Base-by-base conservation (phyloP, 64 coral and sea anemone species). In the Dendronephthya gigantea region DNA sequence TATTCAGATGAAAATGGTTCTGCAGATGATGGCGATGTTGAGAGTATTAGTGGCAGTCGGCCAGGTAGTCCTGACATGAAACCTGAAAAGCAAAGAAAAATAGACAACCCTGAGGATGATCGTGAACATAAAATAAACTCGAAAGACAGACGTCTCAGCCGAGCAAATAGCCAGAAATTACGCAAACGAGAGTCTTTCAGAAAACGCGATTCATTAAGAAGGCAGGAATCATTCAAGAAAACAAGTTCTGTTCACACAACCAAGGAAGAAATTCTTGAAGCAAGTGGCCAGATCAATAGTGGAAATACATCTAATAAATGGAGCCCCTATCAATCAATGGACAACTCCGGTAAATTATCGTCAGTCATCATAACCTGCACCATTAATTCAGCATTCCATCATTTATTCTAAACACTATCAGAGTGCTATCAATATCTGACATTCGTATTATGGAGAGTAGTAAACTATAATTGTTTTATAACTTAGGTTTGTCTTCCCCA, bases 1-100 rank as follows among this genome's bases (percentile, higher is more conserved):
- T 88, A 89, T 68, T 93, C 94, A 84, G 94, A 97, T 40, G 91
- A 97, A 48, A 55, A 90, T 15, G 90, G 89, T 52, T 97, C 94
- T 81, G 91, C 86, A n/a, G 94, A 97, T 82, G 94, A 97, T 83
- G 55, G 55, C 25, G 55, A 62, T 62, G 25, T 62, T n/a, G 94
- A 97, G 39, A 97, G 94, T 39, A 82, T 98, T 47, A 47, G 88
- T 65, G 92, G 91, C 12, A 98, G 92, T 83, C 87, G 87, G 2
- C 84, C 92, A 4, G 92, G 86, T 31, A 98, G 92, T 45, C 90
- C 68, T 86, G 86, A 94, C 30, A 19, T 82, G 35, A 50, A 90
- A 45, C 41, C 87, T 22, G 89, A 94, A 35, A 86, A 87, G 22
- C 85, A 90, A 88, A 85, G 81, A 22, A 14, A 19, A 34, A 35